Evolutionary conservation across 2,113 vertebrate species (phyloP), one percentile per base, ranked within the genome.

Genomic region (Noctilio leporinus): DNA sequence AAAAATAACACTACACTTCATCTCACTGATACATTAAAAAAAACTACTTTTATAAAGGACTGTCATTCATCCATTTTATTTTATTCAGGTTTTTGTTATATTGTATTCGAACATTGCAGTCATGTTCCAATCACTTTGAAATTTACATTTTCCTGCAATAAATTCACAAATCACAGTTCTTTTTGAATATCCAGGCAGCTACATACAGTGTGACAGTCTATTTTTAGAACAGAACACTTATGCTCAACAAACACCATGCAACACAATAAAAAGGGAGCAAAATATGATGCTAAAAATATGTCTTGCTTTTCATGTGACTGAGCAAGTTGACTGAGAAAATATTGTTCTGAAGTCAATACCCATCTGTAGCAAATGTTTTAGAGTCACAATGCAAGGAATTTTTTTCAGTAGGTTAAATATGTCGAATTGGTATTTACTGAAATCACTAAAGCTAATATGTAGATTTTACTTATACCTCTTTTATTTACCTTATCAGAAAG

Each of bases 401-500:
- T 57, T 93, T 89, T 83, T 80, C 10, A 89, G 45, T 59, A 95
- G 51, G 16, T 47, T 83, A 76, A 49, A 94, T 73, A 62, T 33
- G 9, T 69, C 70, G 38, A 9, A 19, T 45, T 76, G 3, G 30
- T 85, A 20, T 59, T 59, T 90, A 3, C 0, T 7, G 33, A 62
- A 93, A 89, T 81, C 81, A 88, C 17, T 85, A 35, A 67, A 81
- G 22, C 4, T 86, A 92, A 19, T 2, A 15, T 85, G 87, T 88
- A 95, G 51, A 85, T 53, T 30, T 83, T 77, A 43, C 78, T 88
- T 98, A 97, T 38, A 19, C 45, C 10, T 86, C 3, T 93, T n/a
- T 93, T 95, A 91, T 97, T 94, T 97, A 89, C 75, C 93, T 88
- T 96, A 51, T 96, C 98, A 99, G 99, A 99, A 98, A 97, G 97